phyloP scores from a whole-genome alignment of 2,113 vertebrate species.

The Marmota flaviventris region DNA sequence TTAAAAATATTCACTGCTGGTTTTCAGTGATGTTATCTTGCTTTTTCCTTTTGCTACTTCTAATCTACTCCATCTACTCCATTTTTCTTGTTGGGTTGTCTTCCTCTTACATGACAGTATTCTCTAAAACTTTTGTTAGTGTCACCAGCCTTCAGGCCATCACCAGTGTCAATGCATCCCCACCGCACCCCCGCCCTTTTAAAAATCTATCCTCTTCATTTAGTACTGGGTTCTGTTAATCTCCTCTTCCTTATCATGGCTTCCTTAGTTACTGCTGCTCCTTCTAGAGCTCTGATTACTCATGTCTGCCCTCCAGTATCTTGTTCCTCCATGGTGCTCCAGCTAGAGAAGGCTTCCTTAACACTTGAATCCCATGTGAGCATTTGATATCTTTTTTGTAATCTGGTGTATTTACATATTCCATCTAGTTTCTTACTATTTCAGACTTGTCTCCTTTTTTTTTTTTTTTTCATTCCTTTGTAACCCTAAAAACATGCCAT shows the following conservation, averaged over 20 bases:
- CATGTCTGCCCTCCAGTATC: background rate
- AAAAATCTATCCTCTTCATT: background rate
- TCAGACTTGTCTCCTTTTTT: background rate
- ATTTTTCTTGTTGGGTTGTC: background rate
- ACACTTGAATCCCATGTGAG: background rate
- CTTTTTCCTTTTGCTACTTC: background rate
- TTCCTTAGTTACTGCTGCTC: background rate
- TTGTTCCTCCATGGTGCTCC: background rate
- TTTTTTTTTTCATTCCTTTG: background rate
- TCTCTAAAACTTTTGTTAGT: background rate
- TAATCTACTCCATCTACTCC: background rate
- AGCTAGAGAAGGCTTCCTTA: conserved; percentile 8
- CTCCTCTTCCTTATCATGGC: background rate
- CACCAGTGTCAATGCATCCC: background rate
- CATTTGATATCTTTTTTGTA: background rate
- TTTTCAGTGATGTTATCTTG: background rate
- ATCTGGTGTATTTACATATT: background rate
- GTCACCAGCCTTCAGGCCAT: background rate
- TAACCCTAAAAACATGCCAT: background rate
- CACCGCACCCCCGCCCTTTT: too few species aligned
- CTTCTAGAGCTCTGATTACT: background rate
- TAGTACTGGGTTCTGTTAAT: background rate
- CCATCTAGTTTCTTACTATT: background rate
- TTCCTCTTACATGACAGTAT: background rate
- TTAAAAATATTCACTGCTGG: background rate